Conservation (phyloP, 2,797 vertebrate species). For the Phaenicophaeus curvirostris region DNA sequence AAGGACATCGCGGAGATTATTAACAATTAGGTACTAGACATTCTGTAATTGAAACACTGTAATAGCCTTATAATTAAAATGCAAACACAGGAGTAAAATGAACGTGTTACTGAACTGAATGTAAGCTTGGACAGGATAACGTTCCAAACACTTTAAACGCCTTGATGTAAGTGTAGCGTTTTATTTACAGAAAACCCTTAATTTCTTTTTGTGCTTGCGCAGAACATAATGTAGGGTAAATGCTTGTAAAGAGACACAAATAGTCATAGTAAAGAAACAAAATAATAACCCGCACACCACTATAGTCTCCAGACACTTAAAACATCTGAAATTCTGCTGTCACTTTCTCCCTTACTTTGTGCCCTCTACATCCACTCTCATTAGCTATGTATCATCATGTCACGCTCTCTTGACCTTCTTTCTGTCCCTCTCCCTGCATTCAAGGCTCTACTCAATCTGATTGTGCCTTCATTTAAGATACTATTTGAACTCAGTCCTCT, state of each 20-base stretch:
- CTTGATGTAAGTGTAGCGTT: not conserved
- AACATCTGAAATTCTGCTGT: not conserved
- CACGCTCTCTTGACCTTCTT: not conserved
- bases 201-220: not conserved
- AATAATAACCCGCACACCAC: not conserved
- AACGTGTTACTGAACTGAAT: not conserved
- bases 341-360: not conserved
- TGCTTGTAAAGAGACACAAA: not conserved
- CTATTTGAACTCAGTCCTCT: not conserved
- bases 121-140: not conserved
- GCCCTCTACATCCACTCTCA: not conserved
- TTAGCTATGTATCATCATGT: not conserved
- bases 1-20: not conserved
- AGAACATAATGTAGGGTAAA: not conserved
- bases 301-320: not conserved
- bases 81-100: not conserved
- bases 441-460: not conserved
- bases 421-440: not conserved
- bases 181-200: not conserved
- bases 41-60: not conserved
- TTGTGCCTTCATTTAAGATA: not conserved
- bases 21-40: not conserved
- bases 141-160: not conserved
- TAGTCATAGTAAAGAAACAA: not conserved
- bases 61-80: conserved; percentile 3